Evolutionary conservation across 2,888 invertebrate species (phyloP), one percentile per base, ranked within the genome.

Genomic region (Acrobasis suavella): DNA sequence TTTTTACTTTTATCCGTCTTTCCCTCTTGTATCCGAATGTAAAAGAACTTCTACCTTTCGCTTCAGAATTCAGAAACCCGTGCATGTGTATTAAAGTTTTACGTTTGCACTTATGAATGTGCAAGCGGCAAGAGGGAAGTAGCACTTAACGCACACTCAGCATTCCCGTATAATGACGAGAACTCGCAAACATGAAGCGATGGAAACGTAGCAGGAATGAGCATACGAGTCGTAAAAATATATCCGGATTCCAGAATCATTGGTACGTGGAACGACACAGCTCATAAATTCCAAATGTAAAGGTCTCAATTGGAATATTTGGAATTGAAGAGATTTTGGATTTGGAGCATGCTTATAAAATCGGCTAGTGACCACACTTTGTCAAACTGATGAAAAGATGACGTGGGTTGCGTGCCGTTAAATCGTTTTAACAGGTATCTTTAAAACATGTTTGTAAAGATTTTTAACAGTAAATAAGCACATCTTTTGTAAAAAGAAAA

Each of bases 231-330:
- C 39, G 51, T 50, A 39, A 51, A 52, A 58, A 37, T 50, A 22
- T 51, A 50, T 17, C 14, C 51, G 38, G 17, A 42, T 15, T 38
- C 12, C 51, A 8, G 17, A 50, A 9, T 51, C 39, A 60, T 50
- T 37, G 37, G 32, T 22, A 61, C 46, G 61, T 37, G 62, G 32
- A 62, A 55, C 46, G 38, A 62, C 50, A 62, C 55, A 62, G 55
- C 12, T 62, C 55, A 38, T 62, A 62, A 62, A 62, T 49, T 55
- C 37, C 17, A 51, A 9, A 15, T 7, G 39, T 60, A 39, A 52
- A 50, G 17, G 39, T 56, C 56, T 56, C 56, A 42, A 22, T 42
- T 42, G 17, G 56, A 56, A 56, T 56, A 56, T 56, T 56, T 56
- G 56, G 56, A 32, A 52, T 52, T 32, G 32, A 52, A 56, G 10